Percentiles rank a stretch among this genome's conserved stretches.
These are phyloP conservation scores for Stichodactyla helianthus DNA, from an alignment of 64 coral and sea anemone species.

Conservation along the genomic window DNA sequence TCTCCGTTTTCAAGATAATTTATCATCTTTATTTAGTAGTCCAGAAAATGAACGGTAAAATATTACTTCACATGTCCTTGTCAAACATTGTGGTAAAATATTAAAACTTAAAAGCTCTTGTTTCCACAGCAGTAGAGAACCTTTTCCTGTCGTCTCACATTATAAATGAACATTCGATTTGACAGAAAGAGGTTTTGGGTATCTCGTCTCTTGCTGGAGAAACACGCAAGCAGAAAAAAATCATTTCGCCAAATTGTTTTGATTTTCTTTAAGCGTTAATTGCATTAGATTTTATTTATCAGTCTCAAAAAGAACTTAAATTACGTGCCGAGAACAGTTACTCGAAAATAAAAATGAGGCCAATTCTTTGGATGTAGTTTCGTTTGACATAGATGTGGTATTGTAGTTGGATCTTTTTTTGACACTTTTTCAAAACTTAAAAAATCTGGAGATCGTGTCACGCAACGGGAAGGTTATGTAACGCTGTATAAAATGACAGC, in stretches of 20 bases:
- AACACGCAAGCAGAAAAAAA: not conserved
- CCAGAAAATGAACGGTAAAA: not conserved
- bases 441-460: not conserved
- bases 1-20: not conserved
- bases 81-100: not conserved
- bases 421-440: not conserved
- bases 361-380: not conserved
- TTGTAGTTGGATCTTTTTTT: not conserved
- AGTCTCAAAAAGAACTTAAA: not conserved
- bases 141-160: not conserved
- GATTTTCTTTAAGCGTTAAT: constrained; percentile 11
- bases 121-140: not conserved
- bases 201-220: not conserved
- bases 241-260: not conserved
- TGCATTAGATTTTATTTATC: constrained; percentile 1
- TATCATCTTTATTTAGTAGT: not conserved
- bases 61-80: not conserved
- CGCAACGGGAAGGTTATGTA: not conserved
- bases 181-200: not conserved
- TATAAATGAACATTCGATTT: not conserved
- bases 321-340: not conserved
- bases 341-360: not conserved
- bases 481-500: constrained; percentile 1
- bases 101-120: not conserved
- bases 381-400: not conserved